Evolutionary conservation across 2,797 vertebrate genomes (phyloP).

Genomic region (Astyanax mexicanus): DNA sequence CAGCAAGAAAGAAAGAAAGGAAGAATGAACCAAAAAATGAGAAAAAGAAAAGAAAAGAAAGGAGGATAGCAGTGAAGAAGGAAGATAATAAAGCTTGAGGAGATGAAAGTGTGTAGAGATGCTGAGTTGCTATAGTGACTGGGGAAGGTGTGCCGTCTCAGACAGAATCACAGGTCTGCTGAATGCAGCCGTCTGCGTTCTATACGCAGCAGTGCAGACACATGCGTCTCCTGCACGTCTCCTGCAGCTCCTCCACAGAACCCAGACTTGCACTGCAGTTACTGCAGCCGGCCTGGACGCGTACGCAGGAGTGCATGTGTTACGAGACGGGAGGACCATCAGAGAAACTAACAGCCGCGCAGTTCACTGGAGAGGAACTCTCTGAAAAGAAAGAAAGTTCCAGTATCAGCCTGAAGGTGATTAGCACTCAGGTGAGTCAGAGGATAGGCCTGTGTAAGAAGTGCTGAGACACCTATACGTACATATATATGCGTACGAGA

Average conservation of each 20-base stretch:
- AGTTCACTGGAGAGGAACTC: neutral
- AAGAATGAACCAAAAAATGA: neutral
- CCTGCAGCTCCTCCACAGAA: conserved; percentile 9
- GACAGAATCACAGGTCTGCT: conserved; percentile 70
- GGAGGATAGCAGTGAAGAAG: neutral
- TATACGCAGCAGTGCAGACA: conserved; percentile 56
- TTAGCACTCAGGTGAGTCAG: conserved; percentile 47
- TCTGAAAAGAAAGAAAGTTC: conserved; percentile 22
- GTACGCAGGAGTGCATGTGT: neutral
- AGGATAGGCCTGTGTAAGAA: conserved; percentile 36
- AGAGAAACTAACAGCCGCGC: neutral
- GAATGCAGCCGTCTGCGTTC: conserved; percentile 71
- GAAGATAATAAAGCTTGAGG: neutral
- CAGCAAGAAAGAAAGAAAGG: neutral
- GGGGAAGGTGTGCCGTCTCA: conserved; percentile 74
- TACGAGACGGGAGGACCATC: neutral
- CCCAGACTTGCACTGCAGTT: conserved; percentile 22
- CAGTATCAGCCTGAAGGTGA: conserved; percentile 47
- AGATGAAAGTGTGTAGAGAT: conserved; percentile 69
- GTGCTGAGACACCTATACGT: conserved; percentile 41
- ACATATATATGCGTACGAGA: neutral
- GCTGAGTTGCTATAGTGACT: conserved; percentile 80
- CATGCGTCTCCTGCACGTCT: conserved; percentile 12
- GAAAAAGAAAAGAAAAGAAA: neutral
- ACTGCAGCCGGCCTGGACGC: neutral